Evolutionary conservation across 2,113 vertebrate genomes (phyloP).

Genomic region (Cyprinodon tularosa): DNA sequence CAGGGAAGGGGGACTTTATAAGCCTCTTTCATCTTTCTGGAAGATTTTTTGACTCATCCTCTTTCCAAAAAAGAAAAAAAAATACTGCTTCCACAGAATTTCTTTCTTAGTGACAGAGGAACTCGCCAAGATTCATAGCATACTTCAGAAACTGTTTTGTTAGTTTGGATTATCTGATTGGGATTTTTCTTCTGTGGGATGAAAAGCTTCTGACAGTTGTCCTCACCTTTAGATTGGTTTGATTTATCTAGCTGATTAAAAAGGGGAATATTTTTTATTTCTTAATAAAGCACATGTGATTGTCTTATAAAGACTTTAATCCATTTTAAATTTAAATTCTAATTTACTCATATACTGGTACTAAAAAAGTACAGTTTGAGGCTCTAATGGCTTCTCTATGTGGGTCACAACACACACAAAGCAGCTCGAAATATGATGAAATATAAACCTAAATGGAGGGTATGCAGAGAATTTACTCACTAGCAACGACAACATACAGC

Average conservation of each 20-base stretch:
- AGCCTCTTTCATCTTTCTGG: not conserved
- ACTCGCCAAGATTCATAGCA: too few species aligned
- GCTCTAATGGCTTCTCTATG: too few species aligned
- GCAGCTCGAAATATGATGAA: too few species aligned
- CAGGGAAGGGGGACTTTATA: too few species aligned
- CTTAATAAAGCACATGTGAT: not conserved
- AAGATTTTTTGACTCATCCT: not conserved
- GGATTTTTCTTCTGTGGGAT: not conserved
- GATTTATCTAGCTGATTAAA: not conserved
- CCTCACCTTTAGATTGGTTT: not conserved
- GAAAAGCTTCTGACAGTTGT: not conserved
- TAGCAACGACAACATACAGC: too few species aligned
- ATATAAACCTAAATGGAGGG: too few species aligned
- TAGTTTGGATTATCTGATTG: not conserved
- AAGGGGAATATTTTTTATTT: not conserved
- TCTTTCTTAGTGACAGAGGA: not conserved
- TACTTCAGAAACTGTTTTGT: not conserved
- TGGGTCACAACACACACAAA: too few species aligned
- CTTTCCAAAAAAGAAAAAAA: not conserved
- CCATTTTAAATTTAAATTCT: too few species aligned
- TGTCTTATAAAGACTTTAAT: not conserved
- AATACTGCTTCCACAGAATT: not conserved
- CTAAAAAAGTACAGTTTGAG: too few species aligned
- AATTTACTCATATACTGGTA: too few species aligned
- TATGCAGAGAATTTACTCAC: too few species aligned